Evolutionary conservation across 2,113 vertebrate species (phyloP).

Genomic region (Oryzias melastigma): DNA sequence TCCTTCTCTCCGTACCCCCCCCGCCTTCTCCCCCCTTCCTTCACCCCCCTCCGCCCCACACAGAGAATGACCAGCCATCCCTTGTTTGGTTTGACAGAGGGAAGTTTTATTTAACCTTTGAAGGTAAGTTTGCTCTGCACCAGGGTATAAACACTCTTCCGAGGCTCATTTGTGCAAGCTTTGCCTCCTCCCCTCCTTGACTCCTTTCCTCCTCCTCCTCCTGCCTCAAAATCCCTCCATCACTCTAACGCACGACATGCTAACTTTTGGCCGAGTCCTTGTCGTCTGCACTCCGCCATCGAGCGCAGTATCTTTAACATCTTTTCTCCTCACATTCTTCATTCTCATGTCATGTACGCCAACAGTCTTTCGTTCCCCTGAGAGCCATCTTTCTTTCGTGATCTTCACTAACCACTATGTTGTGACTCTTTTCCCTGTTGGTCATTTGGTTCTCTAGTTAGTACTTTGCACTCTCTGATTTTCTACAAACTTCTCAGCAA

Average conservation of each 20-base stretch:
- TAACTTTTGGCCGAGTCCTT: conserved; percentile 29
- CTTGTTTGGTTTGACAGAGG: conserved; percentile 99
- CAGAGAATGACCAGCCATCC: conserved; percentile 99
- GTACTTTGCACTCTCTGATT: conserved; percentile 41
- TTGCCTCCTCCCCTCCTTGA: conserved; percentile 48
- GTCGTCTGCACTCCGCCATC: conserved; percentile 40
- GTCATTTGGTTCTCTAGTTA: conserved; percentile 28
- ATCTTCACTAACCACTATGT: conserved; percentile 51
- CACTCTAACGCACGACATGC: conserved; percentile 26
- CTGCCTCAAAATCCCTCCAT: conserved; percentile 31
- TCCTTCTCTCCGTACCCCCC: conserved; percentile 76
- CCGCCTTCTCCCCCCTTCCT: conserved; percentile 46
- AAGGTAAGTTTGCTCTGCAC: conserved; percentile 93
- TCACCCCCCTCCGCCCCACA: conserved; percentile 85
- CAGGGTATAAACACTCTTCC: conserved; percentile 64
- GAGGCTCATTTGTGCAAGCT: conserved; percentile 71
- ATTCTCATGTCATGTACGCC: conserved; percentile 47
- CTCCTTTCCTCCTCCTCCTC: conserved; percentile 22
- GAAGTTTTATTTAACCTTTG: conserved; percentile 99
- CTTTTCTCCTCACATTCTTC: conserved; percentile 38
- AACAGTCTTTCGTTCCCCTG: conserved; percentile 34
- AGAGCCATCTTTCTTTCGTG: conserved; percentile 40
- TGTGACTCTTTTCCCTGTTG: conserved; percentile 31
- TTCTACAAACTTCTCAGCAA: conserved; percentile 41
- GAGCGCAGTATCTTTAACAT: conserved; percentile 13